A percentile compares a stretch with the other conserved stretches of the same genome.
phyloP scores from a whole-genome alignment of 2,888 invertebrate genomes.

The Agrotis segetum region DNA sequence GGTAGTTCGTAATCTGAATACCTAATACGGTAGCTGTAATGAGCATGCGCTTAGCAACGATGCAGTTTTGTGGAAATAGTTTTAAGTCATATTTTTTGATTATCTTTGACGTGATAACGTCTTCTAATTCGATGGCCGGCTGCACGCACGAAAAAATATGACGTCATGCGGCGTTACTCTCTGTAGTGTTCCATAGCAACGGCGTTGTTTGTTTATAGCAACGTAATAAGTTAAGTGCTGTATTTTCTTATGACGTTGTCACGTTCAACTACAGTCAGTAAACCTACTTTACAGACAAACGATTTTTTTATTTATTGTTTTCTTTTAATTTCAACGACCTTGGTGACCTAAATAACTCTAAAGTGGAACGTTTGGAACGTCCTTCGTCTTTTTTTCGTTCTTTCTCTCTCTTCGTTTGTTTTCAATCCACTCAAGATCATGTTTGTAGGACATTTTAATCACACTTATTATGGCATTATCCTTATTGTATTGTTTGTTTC shows the following conservation, averaged over 20 bases:
- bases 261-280: no score
- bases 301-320: no score
- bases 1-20: constrained; percentile 19
- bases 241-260: no score
- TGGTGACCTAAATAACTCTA: constrained; percentile 22
- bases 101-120: no score
- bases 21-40: constrained; percentile 22
- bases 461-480: constrained; percentile 8
- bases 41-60: background rate
- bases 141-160: no score
- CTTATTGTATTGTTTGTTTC: constrained; percentile 1
- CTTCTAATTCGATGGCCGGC: no score
- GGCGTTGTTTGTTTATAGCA: no score
- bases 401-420: no score
- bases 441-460: constrained; percentile 21
- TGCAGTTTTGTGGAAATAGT: background rate
- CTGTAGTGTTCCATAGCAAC: no score
- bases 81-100: background rate
- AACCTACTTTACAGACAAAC: no score
- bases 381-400: constrained; percentile 48
- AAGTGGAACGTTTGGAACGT: constrained; percentile 40
- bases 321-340: constrained; percentile 9
- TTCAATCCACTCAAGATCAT: constrained; percentile 41
- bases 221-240: no score
- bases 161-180: no score